Conservation (phyloP, 1,140 invertebrate genomes). For the Penaeus chinensis region DNA sequence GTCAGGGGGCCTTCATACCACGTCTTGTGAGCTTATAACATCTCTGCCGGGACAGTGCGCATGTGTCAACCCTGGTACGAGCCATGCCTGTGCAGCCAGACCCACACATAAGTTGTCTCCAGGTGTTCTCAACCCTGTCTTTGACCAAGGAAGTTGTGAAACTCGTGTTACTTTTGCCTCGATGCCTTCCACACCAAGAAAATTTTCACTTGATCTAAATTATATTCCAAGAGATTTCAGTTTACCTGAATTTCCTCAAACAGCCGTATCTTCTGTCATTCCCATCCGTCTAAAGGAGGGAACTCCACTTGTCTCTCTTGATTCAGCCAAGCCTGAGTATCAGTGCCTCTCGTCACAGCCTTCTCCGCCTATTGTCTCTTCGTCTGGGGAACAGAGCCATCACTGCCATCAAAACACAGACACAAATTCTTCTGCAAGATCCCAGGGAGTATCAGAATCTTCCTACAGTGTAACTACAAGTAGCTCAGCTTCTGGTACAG, state of each 20-base stretch:
- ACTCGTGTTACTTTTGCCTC: slow-evolving; percentile 32
- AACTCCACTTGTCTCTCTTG: neutral
- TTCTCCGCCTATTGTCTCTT: no score
- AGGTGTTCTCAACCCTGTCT: slow-evolving; percentile 45
- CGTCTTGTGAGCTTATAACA: slow-evolving; percentile 42
- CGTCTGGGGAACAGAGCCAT: no score
- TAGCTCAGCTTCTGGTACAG: neutral
- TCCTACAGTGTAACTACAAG: neutral
- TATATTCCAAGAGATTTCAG: neutral
- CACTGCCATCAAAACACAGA: no score
- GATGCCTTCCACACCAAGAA: slow-evolving; percentile 44
- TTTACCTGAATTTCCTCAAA: slow-evolving; percentile 11
- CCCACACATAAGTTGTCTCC: slow-evolving; percentile 19
- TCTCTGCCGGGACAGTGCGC: slow-evolving; percentile 31
- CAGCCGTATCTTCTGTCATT: neutral
- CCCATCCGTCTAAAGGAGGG: neutral
- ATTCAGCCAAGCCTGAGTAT: neutral
- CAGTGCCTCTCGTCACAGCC: neutral
- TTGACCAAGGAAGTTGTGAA: slow-evolving; percentile 13
- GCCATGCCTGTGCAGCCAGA: slow-evolving; percentile 42
- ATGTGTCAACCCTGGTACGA: slow-evolving; percentile 49
- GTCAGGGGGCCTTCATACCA: slow-evolving; percentile 23
- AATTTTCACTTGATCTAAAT: slow-evolving; percentile 30
- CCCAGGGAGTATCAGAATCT: neutral
- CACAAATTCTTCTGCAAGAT: no score